phyloP scores from a whole-genome alignment of 2,888 invertebrate species.

The Prenolepis imparis region DNA sequence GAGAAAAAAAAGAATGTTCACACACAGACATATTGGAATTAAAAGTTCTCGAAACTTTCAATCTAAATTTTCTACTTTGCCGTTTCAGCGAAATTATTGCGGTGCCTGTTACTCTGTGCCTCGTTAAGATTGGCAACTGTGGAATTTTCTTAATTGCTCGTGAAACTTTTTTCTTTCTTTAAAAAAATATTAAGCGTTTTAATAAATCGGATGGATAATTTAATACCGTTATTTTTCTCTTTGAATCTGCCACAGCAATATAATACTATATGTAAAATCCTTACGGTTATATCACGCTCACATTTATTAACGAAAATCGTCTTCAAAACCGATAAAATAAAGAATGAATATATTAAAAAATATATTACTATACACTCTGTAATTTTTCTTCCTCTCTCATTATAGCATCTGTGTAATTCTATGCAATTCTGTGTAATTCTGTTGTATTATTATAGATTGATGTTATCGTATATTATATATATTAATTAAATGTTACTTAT shows the following conservation, averaged over 20 bases:
- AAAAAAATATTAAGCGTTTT: constrained; percentile 6
- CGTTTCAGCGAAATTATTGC: constrained; percentile 41
- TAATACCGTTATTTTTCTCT: constrained; percentile 13
- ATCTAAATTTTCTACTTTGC: constrained; percentile 1
- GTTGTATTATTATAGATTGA: background rate
- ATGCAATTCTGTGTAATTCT: too few relatives aligned
- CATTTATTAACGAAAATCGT: background rate
- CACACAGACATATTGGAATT: constrained; percentile 8
- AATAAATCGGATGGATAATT: constrained; percentile 38
- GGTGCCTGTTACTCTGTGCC: constrained; percentile 1
- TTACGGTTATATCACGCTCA: background rate
- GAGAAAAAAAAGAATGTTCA: background rate
- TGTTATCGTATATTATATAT: too few relatives aligned
- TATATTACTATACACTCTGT: background rate
- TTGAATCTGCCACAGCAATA: background rate
- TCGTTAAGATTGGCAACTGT: constrained; percentile 20
- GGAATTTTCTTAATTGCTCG: constrained; percentile 33
- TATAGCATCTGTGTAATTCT: background rate
- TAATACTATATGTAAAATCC: too few relatives aligned
- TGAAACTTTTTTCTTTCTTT: constrained; percentile 13
- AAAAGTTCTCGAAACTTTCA: constrained; percentile 40
- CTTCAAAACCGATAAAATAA: background rate
- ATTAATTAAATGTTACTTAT: background rate
- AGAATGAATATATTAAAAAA: background rate
- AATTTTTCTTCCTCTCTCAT: background rate